Conservation (phyloP, 23 tunicate genomes). For the Diplosoma virens region DNA sequence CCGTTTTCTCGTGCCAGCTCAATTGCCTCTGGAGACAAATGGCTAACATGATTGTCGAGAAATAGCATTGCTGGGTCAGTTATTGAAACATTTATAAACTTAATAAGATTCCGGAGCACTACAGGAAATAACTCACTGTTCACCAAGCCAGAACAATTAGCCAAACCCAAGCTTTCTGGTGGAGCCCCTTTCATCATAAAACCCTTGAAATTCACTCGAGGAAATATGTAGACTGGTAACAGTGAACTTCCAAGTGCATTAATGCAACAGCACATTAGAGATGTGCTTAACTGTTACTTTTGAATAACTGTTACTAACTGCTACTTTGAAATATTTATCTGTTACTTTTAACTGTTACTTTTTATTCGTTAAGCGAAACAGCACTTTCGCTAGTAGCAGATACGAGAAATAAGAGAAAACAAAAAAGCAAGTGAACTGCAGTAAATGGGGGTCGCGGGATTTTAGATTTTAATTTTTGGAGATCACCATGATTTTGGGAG, state of each 20-base stretch:
- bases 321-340: too few relatives aligned
- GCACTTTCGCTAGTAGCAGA: too few relatives aligned
- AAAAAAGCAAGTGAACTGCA: too few relatives aligned
- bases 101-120: conserved; percentile 24
- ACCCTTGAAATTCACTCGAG: neutral
- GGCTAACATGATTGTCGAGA: conserved; percentile 8
- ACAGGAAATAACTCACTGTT: conserved; percentile 21
- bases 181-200: conserved; percentile 6
- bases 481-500: too few relatives aligned
- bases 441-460: too few relatives aligned
- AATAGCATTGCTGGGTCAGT: conserved; percentile 3
- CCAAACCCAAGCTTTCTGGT: conserved; percentile 14
- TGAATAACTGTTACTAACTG: too few relatives aligned
- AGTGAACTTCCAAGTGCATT: conserved; percentile 31
- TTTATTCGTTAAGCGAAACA: too few relatives aligned
- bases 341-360: too few relatives aligned
- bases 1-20: conserved; percentile 28
- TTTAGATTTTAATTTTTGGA: too few relatives aligned
- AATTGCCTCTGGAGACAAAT: conserved; percentile 8
- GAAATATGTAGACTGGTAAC: conserved; percentile 11
- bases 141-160: conserved; percentile 28
- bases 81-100: conserved; percentile 11
- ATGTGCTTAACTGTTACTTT: too few relatives aligned
- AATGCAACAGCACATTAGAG: conserved; percentile 36
- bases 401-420: too few relatives aligned